Evolutionary conservation across 2,888 invertebrate genomes (phyloP).

Genomic region (Chloroclystis v-ata): DNA sequence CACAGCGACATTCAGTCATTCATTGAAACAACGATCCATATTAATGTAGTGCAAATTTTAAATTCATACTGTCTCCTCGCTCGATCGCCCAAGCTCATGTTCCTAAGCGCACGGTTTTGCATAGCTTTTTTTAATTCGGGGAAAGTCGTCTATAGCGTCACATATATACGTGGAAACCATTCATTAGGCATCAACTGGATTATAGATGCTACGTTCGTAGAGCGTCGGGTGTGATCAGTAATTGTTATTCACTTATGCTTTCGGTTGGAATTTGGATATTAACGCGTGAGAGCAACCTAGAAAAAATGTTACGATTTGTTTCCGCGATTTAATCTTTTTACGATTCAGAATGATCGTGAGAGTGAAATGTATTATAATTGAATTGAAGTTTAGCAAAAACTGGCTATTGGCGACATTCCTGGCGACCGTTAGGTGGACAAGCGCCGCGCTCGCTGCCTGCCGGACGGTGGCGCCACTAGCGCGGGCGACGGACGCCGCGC

Average conservation of each 20-base stretch:
- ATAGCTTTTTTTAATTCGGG: constrained; percentile 70
- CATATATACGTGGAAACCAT: constrained; percentile 56
- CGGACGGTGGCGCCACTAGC: constrained; percentile 18
- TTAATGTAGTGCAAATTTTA: constrained; percentile 77
- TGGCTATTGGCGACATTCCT: constrained; percentile 66
- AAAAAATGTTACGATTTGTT: constrained; percentile 27
- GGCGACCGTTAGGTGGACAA: constrained; percentile 66
- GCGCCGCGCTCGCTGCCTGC: constrained; percentile 38
- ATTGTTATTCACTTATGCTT: constrained; percentile 46
- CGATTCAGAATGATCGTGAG: constrained; percentile 40
- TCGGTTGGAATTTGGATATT: constrained; percentile 46
- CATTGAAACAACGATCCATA: constrained; percentile 77
- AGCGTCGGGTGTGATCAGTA: constrained; percentile 40
- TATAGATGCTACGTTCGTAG: constrained; percentile 51
- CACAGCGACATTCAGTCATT: constrained; percentile 75
- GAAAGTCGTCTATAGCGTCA: constrained; percentile 67
- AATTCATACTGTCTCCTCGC: constrained; percentile 72
- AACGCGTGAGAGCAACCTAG: constrained; percentile 45
- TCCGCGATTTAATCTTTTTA: constrained; percentile 25
- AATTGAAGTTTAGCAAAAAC: constrained; percentile 57
- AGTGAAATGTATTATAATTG: constrained; percentile 52
- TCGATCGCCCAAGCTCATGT: constrained; percentile 66
- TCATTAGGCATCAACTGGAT: constrained; percentile 57
- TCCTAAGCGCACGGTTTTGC: constrained; percentile 73
- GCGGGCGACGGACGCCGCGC: constrained; percentile 32